Evolutionary conservation across 1,140 invertebrate species (phyloP).

Genomic region (Dinothrombium tinctorium): DNA sequence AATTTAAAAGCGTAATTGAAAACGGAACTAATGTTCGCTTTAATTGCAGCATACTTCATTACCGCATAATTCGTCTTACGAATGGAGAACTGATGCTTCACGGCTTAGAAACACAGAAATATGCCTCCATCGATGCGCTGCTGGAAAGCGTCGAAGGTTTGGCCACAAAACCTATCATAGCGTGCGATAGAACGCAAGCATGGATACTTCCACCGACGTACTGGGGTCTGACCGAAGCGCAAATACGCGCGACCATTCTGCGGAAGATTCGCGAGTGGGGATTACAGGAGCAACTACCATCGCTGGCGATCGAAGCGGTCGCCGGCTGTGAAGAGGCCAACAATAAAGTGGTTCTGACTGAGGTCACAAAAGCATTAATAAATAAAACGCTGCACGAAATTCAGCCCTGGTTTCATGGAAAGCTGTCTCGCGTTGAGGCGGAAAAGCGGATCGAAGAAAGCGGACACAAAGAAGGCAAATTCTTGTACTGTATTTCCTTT

Average conservation of each 20-base stretch:
- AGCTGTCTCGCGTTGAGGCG: constrained; percentile 15
- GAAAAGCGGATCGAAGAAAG: constrained; percentile 15
- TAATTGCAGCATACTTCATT: constrained; percentile 17
- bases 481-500: constrained; percentile 15
- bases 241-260: constrained; percentile 21
- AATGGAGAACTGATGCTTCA: constrained; percentile 15
- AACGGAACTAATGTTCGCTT: too few species aligned
- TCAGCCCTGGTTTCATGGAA: constrained; percentile 19
- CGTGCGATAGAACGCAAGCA: constrained; percentile 20
- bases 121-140: constrained; percentile 14
- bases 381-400: constrained; percentile 18
- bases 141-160: constrained; percentile 17
- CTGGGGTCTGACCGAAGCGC: constrained; percentile 23
- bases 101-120: constrained; percentile 16
- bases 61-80: constrained; percentile 15
- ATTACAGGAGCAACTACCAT: constrained; percentile 3
- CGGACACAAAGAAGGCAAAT: constrained; percentile 18
- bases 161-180: constrained; percentile 18
- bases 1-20: too few species aligned
- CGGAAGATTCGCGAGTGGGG: constrained; percentile 19
- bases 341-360: constrained; percentile 1
- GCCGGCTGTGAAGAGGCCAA: neutral
- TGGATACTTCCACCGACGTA: constrained; percentile 21
- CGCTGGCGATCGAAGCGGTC: neutral
- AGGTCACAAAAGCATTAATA: constrained; percentile 14